Conservation (phyloP, 2,113 vertebrate species). For the Rhombomys opimus region DNA sequence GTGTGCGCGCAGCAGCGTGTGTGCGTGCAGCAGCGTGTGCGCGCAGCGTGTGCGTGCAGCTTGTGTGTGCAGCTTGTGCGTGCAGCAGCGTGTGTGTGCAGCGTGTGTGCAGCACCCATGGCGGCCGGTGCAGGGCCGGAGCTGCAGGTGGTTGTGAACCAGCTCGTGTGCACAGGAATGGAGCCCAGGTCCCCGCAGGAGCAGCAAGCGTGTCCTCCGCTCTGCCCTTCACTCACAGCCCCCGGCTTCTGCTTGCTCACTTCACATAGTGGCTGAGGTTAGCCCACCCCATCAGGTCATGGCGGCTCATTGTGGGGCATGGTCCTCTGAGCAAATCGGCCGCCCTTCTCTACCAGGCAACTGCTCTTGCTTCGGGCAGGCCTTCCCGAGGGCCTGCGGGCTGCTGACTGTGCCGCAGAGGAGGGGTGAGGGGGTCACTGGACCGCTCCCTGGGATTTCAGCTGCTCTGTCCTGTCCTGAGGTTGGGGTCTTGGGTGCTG, state of each 20-base stretch:
- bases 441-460: too few species aligned
- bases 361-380: too few species aligned
- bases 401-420: too few species aligned
- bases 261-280: neutral
- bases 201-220: neutral
- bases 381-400: too few species aligned
- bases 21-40: too few species aligned
- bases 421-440: too few species aligned
- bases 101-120: neutral
- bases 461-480: too few species aligned
- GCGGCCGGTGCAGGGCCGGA: neutral
- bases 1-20: too few species aligned
- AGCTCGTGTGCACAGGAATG: neutral
- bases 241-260: neutral
- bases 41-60: too few species aligned
- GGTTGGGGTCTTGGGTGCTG: too few species aligned
- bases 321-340: neutral
- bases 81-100: neutral
- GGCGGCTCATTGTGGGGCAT: neutral
- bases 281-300: neutral
- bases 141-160: neutral
- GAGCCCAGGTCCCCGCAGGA: neutral
- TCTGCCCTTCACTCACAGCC: neutral
- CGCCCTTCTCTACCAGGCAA: neutral
- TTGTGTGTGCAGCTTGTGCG: neutral